phyloP scores from a whole-genome alignment of 2,113 vertebrate species.

The Athene noctua region DNA sequence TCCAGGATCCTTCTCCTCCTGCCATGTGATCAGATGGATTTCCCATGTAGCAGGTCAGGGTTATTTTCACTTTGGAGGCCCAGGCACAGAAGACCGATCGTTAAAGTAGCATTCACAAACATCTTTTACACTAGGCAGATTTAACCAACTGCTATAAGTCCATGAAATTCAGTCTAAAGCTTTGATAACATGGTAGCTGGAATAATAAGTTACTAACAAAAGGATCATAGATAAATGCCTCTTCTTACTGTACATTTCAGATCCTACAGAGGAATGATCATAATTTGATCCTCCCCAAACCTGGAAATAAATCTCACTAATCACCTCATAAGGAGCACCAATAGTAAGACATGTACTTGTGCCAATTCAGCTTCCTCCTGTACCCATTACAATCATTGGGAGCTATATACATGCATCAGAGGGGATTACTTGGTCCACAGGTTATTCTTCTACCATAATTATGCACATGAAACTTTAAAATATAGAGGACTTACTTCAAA shows the following conservation, averaged over 20 bases:
- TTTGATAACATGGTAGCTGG: neutral
- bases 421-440: neutral
- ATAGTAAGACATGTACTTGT: neutral
- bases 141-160: neutral
- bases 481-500: slow-evolving; percentile 87
- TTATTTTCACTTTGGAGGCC: neutral
- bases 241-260: neutral
- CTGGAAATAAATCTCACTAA: neutral
- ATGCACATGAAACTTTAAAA: neutral
- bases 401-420: neutral
- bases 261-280: neutral
- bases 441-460: slow-evolving; percentile 37
- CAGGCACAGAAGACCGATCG: neutral
- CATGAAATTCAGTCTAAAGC: neutral
- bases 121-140: neutral
- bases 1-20: neutral
- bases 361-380: neutral
- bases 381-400: neutral
- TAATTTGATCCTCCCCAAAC: neutral
- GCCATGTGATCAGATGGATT: neutral
- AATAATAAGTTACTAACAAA: neutral
- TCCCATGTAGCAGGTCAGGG: neutral
- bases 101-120: neutral
- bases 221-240: neutral
- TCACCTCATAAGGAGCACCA: neutral